Evolutionary conservation across 2,113 vertebrate species (phyloP), one percentile per base, ranked within the genome.

Genomic region (Aythya baeri): DNA sequence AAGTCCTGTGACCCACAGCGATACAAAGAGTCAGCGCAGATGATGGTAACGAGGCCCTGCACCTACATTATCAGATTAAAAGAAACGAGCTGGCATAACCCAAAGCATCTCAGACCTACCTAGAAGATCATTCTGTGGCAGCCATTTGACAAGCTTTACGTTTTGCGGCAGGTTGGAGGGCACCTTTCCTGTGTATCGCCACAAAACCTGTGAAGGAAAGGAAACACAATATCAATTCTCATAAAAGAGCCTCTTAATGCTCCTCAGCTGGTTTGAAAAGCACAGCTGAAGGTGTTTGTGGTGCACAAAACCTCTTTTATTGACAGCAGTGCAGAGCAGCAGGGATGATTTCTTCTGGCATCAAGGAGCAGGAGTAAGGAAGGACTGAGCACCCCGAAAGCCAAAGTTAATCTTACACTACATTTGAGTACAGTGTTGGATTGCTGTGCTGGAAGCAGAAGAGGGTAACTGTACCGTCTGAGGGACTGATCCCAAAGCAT

Each of bases 121-220:
- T 43, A 99, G 98, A 10, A 99, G 98, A 71, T 99, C 99, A 10
- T 99, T 99, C 93, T 99, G 99, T 58, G 99, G 99, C 55, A 99
- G 97, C 99, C 99, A 99, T 15, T 99, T 98, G 97, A 99, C 97
- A 2, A 99, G 96, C 71, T 98, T 99, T 5, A 99, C 98, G 2
- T 99, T 99, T 15, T 98, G 97, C 0, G 98, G 98, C 34, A 99
- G 78, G 43, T 98, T 98, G 7, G 97, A 79, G 25, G 98, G 98
- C 7, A 57, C 50, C 32, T 95, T 26, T 49, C 99, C 99, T 0
- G 98, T 98, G 94, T 99, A 99, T 36, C 99, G 96, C 99, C 99
- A 99, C 31, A 99, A 63, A 31, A 99, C 98, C 99, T 99, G 76
- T 43, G 14, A 63, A 65, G 61, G 74, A 68, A 41, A 72, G 75